Evolutionary conservation across 2,113 vertebrate genomes (phyloP), one percentile per base, ranked within the genome.

Genomic region (Gavialis gangeticus): DNA sequence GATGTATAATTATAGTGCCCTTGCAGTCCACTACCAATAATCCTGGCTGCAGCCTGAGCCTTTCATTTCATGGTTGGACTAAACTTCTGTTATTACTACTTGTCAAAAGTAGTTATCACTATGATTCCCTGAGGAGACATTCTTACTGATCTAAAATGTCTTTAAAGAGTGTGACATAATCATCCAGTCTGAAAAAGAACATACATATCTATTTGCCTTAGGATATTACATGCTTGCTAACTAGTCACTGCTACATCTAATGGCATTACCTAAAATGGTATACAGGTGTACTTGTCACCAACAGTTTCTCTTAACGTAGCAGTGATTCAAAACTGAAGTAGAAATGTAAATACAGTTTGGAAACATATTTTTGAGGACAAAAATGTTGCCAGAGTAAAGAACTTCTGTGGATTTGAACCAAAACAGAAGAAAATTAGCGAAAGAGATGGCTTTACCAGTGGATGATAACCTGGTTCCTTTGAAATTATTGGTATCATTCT

Each of bases 61-160:
- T 84, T 79, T 94, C 88, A 89, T 84, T 87, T 88, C 84, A 90
- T 84, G 86, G 79, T 64, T 78, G 78, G 90, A 87, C 94, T 87
- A 92, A 97, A 94, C 87, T 93, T 95, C 89, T 92, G 67, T 92
- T 97, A 96, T 94, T 94, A 87, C 81, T 85, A 62, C 91, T 94
- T 97, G 96, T 96, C 96, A 96, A 91, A 97, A 93, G 73, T 34
- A 88, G 90, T 97, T 96, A 96, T 97, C 91, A 59, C 87, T 86
- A 2, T 4, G 73, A 95, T 95, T 94, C 94, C 94, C 93, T 15
- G 46, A 88, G 87, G 94, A 87, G 57, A 94, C 82, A 82, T 93
- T 85, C 83, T 91, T 91, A 84, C 91, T 95, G 92, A 95, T 94
- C 91, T 93, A 67, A 96, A 91, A 69, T 87, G 88, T 93, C 94